Percentiles rank a stretch among this genome's conserved stretches.
phyloP scores from a whole-genome alignment of 2,797 vertebrate species.

The Gymnoscopelus microlampas region DNA sequence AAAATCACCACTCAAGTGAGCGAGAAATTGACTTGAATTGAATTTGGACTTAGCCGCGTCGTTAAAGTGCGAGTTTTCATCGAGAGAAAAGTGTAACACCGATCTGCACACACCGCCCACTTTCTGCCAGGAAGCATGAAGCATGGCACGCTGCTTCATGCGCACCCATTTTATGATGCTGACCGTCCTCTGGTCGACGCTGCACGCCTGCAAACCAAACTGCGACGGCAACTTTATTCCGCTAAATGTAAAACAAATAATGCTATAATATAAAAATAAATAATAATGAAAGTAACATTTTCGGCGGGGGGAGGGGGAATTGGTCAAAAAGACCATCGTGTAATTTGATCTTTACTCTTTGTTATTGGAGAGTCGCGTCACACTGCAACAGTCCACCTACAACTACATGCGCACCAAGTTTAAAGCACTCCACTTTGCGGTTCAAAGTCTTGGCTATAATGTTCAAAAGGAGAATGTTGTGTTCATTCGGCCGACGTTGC shows the following conservation, averaged over 20 bases:
- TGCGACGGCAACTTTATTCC: not conserved
- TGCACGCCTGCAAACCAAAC: constrained; percentile 26
- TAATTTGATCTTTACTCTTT: constrained; percentile 78
- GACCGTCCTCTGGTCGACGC: constrained; percentile 66
- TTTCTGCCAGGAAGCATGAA: constrained; percentile 72
- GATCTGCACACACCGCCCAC: constrained; percentile 77
- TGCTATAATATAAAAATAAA: no score
- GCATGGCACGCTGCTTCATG: constrained; percentile 78
- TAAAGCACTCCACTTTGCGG: constrained; percentile 8
- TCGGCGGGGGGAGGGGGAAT: no score
- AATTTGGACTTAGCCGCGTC: not conserved
- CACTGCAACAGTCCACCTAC: constrained; percentile 60
- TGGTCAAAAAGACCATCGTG: constrained; percentile 23
- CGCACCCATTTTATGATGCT: constrained; percentile 79
- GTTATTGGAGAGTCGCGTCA: constrained; percentile 69
- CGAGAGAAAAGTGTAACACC: constrained; percentile 70
- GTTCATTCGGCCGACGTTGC: not conserved
- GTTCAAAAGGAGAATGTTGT: not conserved
- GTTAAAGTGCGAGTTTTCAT: constrained; percentile 43
- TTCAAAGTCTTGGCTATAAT: accelerated
- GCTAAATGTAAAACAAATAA: no score
- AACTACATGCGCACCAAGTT: constrained; percentile 72
- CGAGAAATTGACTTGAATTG: accelerated
- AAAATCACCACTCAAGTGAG: constrained; percentile 17
- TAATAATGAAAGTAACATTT: no score